Evolutionary conservation across 2,888 invertebrate genomes (phyloP).

Genomic region (Trissonchulus sp.): DNA sequence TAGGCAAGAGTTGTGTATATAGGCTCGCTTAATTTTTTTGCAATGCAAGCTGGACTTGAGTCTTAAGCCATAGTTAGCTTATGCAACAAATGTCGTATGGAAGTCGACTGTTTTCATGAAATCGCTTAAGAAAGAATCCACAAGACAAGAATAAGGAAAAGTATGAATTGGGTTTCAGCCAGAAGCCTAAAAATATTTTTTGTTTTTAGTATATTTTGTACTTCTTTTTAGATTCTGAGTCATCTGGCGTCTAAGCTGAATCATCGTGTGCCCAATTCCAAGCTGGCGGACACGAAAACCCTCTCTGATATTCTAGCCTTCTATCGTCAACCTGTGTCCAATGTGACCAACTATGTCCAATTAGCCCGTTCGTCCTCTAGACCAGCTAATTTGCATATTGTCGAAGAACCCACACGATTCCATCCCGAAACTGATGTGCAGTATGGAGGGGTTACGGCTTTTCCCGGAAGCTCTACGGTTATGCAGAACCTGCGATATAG

Average conservation of each 20-base stretch:
- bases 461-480: constrained; percentile 19
- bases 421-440: constrained; percentile 19
- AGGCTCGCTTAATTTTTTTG: too few species aligned
- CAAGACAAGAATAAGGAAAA: too few species aligned
- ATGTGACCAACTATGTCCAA: constrained; percentile 14
- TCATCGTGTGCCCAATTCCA: constrained; percentile 58
- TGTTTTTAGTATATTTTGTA: too few species aligned
- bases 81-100: too few species aligned
- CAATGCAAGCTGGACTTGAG: too few species aligned
- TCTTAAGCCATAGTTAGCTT: too few species aligned
- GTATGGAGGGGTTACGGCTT: constrained; percentile 16
- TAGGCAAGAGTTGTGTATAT: too few species aligned
- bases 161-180: too few species aligned
- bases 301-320: background rate
- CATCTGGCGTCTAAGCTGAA: constrained; percentile 88
- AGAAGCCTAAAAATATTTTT: too few species aligned
- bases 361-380: constrained; percentile 12
- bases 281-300: background rate
- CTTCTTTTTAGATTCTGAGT: constrained; percentile 64
- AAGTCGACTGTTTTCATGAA: too few species aligned
- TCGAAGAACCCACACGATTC: constrained; percentile 23
- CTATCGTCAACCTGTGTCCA: constrained; percentile 3
- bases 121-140: too few species aligned
- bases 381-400: constrained; percentile 26
- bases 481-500: constrained; percentile 22